Evolutionary conservation across 2,113 vertebrate species (phyloP).

Genomic region (Vimba vimba): DNA sequence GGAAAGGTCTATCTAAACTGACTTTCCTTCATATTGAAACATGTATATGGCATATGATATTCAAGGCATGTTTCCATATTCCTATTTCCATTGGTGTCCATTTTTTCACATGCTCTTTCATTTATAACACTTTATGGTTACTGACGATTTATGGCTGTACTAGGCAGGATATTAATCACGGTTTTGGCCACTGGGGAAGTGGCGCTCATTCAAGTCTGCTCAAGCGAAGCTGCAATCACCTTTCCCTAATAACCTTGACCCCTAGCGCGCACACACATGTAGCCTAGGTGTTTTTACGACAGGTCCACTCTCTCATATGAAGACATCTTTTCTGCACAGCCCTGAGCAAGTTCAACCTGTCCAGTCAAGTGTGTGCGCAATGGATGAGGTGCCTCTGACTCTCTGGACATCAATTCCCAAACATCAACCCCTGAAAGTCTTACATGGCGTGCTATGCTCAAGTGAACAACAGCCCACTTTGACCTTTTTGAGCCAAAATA

Average conservation of each 20-base stretch:
- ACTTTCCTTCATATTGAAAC: no score
- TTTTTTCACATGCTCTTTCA: no score
- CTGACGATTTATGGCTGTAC: background rate
- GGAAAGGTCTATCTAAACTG: no score
- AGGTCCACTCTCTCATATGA: background rate
- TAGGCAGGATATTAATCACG: slow-evolving; percentile 27
- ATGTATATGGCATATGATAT: no score
- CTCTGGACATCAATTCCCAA: slow-evolving; percentile 40
- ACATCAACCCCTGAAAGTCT: background rate
- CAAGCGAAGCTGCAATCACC: slow-evolving; percentile 18
- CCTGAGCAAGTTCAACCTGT: slow-evolving; percentile 10
- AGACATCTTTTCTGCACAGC: background rate
- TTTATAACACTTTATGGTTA: no score
- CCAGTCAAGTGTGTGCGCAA: slow-evolving; percentile 33
- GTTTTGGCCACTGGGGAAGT: background rate
- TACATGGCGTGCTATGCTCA: background rate
- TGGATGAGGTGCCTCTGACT: slow-evolving; percentile 29
- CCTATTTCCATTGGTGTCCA: no score
- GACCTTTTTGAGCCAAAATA: background rate
- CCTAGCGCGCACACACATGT: background rate
- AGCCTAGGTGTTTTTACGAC: slow-evolving; percentile 34
- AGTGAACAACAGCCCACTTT: background rate
- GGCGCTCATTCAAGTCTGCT: background rate
- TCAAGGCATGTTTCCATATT: no score
- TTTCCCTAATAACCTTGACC: slow-evolving; percentile 52